Conservation (phyloP, 2,888 invertebrate species). For the Dione juno region DNA sequence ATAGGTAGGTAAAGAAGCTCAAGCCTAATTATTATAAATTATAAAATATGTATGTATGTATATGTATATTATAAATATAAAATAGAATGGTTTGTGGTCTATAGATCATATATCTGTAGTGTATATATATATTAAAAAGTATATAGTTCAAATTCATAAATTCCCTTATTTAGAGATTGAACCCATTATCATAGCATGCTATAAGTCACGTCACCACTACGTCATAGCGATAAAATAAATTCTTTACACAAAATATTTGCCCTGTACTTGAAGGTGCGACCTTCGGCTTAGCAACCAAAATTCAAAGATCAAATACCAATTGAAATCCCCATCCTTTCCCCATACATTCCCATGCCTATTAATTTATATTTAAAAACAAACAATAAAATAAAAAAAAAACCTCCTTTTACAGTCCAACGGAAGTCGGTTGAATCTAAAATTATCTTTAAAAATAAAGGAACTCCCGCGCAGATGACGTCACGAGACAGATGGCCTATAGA, state of each 20-base stretch:
- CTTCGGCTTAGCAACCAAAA: neutral
- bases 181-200: no score
- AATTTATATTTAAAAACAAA: conserved; percentile 11
- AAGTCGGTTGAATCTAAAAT: conserved; percentile 44
- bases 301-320: conserved; percentile 1
- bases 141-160: no score
- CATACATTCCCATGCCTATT: conserved; percentile 24
- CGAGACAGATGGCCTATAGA: conserved; percentile 32
- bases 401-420: conserved; percentile 42
- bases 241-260: neutral
- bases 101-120: no score
- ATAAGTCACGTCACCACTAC: neutral
- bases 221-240: neutral
- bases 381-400: conserved; percentile 19
- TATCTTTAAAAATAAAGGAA: conserved; percentile 41
- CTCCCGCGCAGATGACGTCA: conserved; percentile 45
- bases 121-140: no score
- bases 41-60: no score
- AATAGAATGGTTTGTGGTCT: no score
- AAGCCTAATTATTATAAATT: no score
- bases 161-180: no score
- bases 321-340: neutral
- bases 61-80: no score
- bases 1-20: no score
- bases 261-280: neutral